Conservation (phyloP, 2,113 vertebrate genomes). For the Puntigrus tetrazona region DNA sequence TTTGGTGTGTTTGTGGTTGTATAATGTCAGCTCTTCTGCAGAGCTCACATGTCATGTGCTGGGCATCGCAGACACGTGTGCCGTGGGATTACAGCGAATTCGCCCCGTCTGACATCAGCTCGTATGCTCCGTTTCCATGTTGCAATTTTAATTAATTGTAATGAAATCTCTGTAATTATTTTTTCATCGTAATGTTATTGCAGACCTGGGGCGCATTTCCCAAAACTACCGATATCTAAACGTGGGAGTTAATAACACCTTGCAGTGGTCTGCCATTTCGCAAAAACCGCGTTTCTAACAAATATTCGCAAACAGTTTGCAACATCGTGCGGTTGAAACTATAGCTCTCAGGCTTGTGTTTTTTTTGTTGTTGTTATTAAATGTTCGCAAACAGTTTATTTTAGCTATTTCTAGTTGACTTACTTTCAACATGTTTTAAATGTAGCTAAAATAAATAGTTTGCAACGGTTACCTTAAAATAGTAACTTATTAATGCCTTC, state of each 20-base stretch:
- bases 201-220: neutral
- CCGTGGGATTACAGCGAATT: neutral
- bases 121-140: neutral
- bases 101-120: neutral
- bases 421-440: no score
- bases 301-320: neutral
- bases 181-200: neutral
- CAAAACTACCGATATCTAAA: neutral
- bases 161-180: neutral
- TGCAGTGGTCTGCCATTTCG: neutral
- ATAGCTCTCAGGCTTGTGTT: no score
- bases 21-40: constrained; percentile 11
- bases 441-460: no score
- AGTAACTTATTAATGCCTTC: no score
- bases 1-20: constrained; percentile 12
- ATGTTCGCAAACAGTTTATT: no score
- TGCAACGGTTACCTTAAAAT: no score
- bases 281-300: neutral
- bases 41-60: neutral
- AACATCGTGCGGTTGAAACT: neutral
- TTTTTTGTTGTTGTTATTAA: no score
- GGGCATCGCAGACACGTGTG: neutral
- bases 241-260: neutral
- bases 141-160: no score
- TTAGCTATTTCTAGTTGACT: no score